Conservation (phyloP, 2,113 vertebrate genomes). For the Boleophthalmus pectinirostris region DNA sequence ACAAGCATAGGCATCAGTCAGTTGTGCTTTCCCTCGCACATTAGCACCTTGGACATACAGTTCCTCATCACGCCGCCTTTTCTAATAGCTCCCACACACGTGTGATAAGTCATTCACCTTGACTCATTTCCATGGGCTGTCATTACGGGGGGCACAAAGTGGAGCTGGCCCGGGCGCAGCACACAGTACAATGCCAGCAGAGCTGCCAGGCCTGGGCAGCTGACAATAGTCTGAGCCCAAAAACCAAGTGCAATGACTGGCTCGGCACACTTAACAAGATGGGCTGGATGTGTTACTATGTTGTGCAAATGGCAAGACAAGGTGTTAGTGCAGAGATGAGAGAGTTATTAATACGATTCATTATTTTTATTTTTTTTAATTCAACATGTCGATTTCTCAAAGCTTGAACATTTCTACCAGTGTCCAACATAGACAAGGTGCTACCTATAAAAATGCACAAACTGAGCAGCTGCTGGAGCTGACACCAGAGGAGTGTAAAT, state of each 20-base stretch:
- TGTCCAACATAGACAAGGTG: constrained; percentile 43
- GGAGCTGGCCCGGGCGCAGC: constrained; percentile 38
- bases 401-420: neutral
- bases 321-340: neutral
- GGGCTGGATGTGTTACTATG: constrained; percentile 2
- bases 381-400: neutral
- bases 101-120: constrained; percentile 56
- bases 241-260: constrained; percentile 42
- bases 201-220: constrained; percentile 41
- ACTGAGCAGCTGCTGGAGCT: constrained; percentile 70
- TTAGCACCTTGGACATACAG: constrained; percentile 59
- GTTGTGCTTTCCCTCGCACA: constrained; percentile 48
- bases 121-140: constrained; percentile 55
- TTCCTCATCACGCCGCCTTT: constrained; percentile 26
- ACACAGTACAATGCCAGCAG: constrained; percentile 51
- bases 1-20: constrained; percentile 49
- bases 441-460: constrained; percentile 70
- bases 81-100: constrained; percentile 33
- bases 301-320: constrained; percentile 2
- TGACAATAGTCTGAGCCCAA: constrained; percentile 48
- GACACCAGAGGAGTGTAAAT: constrained; percentile 71
- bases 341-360: neutral
- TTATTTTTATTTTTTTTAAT: neutral
- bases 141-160: constrained; percentile 15
- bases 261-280: constrained; percentile 27